Evolutionary conservation across 37 sponge, comb jelly and placozoan species (phyloP), one percentile per base, ranked within the genome.

Genomic region (Cladorhizidae sp.): DNA sequence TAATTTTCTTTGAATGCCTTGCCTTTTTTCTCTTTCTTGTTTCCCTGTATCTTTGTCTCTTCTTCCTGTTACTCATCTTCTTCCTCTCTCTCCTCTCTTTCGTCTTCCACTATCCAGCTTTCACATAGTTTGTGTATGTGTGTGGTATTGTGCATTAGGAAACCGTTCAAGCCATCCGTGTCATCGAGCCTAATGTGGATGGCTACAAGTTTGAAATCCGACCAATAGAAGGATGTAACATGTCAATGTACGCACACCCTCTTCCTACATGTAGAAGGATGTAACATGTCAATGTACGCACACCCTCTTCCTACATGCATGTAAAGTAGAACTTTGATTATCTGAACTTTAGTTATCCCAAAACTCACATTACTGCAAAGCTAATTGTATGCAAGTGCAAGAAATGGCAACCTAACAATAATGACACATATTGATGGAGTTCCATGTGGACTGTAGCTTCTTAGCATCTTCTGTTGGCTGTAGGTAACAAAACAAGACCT

Each of bases 141-240:
- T 45, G 49, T 45, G 49, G n/a, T n/a, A n/a, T n/a, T n/a, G n/a
- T n/a, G n/a, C n/a, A n/a, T 29, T 25, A 71, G 72, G 38, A 23
- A 37, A 71, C 72, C 1, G 45, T 71, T 40, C 72, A 71, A 25
- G 1, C 2, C 9, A 5, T 71, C 2, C 23, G 25, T 45, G 72
- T 71, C 49, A 71, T 36, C 41, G 49, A 41, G 1, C 72, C 42
- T 2, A 12, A 6, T 23, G 26, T 71, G 25, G 39, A 31, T 42
- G 72, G 72, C 21, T 71, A 71, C 49, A 42, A 2, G 2, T 36
- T 71, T 25, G 22, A 20, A 2, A 40, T 71, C 2, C 29, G 39
- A 36, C 72, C 72, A 21, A 40, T 71, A 9, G 12, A 40, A 5
- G 72, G 72, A 1, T 71, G 72, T 49, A 41, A 71, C 23, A 71